Percentiles rank a stretch among this genome's conserved stretches.
Conservation (phyloP, 2,888 invertebrate genomes). For the Mesorhabditis belari region DNA sequence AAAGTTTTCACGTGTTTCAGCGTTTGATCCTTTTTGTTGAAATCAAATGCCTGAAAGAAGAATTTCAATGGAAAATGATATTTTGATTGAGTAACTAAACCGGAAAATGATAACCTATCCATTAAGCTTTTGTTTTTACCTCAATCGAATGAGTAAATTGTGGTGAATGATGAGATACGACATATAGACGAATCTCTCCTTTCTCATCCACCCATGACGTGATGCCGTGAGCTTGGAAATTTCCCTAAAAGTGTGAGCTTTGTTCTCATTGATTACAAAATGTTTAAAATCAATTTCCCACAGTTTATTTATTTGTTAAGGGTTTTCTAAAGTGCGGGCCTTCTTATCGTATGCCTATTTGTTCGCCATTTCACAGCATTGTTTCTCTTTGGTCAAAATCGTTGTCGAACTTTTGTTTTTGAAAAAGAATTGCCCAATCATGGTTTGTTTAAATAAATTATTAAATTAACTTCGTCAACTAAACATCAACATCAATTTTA, state of each 20-base stretch:
- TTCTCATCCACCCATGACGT: constrained; percentile 17
- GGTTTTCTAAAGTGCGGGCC: too few species aligned
- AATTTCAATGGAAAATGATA: not conserved
- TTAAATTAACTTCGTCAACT: too few species aligned
- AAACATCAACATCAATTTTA: too few species aligned
- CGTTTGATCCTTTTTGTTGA: constrained; percentile 9
- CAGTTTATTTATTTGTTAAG: not conserved
- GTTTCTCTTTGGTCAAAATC: too few species aligned
- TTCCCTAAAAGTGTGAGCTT: constrained; percentile 7
- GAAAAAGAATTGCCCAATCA: too few species aligned
- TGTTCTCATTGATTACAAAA: too few species aligned
- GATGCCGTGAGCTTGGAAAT: constrained; percentile 33
- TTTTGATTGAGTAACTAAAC: not conserved
- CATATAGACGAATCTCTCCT: constrained; percentile 24
- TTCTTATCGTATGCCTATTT: too few species aligned
- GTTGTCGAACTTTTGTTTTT: too few species aligned
- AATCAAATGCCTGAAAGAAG: constrained; percentile 21
- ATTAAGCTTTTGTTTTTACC: too few species aligned
- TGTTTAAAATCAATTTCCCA: constrained; percentile 1
- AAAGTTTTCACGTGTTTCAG: constrained; percentile 23
- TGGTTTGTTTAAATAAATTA: too few species aligned
- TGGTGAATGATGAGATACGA: constrained; percentile 15
- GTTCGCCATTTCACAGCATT: too few species aligned
- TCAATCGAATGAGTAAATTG: constrained; percentile 26
- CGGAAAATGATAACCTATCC: not conserved